Percentiles rank a stretch among this genome's conserved stretches.
phyloP scores from a whole-genome alignment of 2,888 invertebrate genomes.

The Agrochola circellaris region DNA sequence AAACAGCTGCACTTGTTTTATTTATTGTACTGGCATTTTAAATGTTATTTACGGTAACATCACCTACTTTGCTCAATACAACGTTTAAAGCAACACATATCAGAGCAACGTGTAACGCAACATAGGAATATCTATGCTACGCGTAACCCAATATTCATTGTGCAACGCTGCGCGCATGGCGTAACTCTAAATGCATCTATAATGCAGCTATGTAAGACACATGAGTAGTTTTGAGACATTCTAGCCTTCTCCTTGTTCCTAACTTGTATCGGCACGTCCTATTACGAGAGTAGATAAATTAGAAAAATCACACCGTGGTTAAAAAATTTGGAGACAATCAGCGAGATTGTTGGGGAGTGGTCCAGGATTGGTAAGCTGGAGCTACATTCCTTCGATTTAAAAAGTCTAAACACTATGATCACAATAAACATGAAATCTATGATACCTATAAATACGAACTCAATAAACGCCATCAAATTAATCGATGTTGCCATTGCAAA shows the following conservation, averaged over 20 bases:
- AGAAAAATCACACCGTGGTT: too few species aligned
- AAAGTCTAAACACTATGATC: background rate
- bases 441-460: background rate
- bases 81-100: background rate
- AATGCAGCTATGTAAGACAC: background rate
- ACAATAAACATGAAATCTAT: background rate
- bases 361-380: background rate
- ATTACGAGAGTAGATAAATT: too few species aligned
- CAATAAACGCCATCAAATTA: background rate
- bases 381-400: background rate
- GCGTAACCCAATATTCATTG: background rate
- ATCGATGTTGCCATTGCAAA: conserved; percentile 30
- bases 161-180: too few species aligned
- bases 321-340: too few species aligned
- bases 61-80: background rate
- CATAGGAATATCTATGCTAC: background rate
- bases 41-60: background rate
- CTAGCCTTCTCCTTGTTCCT: background rate
- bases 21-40: background rate
- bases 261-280: background rate
- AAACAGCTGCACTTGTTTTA: conserved; percentile 5
- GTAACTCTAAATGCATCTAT: background rate
- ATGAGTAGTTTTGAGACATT: background rate
- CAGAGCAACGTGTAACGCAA: background rate
- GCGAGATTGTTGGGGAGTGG: background rate